Conservation (phyloP, 1,140 invertebrate species). For the Neodiprion lecontei region DNA sequence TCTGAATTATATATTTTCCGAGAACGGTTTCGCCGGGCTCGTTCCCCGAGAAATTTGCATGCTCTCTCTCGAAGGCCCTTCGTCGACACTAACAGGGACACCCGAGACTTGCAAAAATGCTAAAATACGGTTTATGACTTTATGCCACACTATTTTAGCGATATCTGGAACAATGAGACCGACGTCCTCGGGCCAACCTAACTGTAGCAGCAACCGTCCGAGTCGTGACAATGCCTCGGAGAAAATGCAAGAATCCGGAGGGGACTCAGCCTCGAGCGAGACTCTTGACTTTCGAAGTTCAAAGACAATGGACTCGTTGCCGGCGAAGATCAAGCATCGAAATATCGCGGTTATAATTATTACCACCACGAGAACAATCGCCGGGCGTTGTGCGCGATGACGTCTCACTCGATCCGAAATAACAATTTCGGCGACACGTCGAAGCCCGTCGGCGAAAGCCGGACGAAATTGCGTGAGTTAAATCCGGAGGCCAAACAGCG, state of each 20-base stretch:
- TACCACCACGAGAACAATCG: too few relatives aligned
- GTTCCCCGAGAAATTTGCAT: neutral
- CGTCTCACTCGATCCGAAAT: too few relatives aligned
- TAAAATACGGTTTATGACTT: constrained; percentile 31
- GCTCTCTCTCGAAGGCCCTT: neutral
- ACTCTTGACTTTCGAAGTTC: too few relatives aligned
- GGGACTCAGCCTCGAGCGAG: too few relatives aligned
- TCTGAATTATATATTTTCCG: constrained; percentile 5
- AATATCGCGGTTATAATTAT: too few relatives aligned
- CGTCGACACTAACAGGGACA: neutral
- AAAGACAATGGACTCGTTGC: too few relatives aligned
- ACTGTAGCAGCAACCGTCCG: neutral
- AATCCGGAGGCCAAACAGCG: neutral
- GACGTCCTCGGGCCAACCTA: neutral
- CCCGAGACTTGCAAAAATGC: constrained; percentile 19
- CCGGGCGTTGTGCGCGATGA: too few relatives aligned
- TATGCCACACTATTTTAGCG: constrained; percentile 15
- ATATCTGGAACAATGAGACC: constrained; percentile 24
- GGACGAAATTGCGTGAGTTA: neutral
- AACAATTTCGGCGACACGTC: too few relatives aligned
- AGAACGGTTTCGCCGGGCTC: neutral
- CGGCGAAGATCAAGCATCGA: too few relatives aligned
- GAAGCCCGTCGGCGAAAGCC: too few relatives aligned
- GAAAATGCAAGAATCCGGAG: too few relatives aligned
- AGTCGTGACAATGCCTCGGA: too few relatives aligned